Evolutionary conservation across 64 coral and sea anemone genomes (phyloP).

Genomic region (Astreopora myriophthalma): DNA sequence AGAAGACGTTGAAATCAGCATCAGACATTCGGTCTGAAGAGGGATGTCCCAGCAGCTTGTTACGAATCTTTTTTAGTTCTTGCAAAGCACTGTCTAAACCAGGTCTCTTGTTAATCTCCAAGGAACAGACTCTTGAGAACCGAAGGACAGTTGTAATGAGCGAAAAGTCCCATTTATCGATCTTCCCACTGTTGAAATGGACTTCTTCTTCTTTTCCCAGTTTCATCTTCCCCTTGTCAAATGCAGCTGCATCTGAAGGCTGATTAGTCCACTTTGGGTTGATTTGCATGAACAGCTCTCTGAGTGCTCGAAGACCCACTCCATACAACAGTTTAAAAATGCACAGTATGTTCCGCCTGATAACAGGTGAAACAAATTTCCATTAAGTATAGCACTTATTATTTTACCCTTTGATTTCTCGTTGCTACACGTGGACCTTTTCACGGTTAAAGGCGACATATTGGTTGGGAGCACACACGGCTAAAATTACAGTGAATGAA

Average conservation of each 20-base stretch:
- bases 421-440: too few relatives aligned
- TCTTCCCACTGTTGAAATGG: slow-evolving; percentile 61
- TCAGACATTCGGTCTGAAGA: slow-evolving; percentile 57
- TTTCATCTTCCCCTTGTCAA: slow-evolving; percentile 65
- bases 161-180: slow-evolving; percentile 82
- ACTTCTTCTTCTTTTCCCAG: slow-evolving; percentile 20
- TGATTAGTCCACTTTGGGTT: slow-evolving; percentile 74
- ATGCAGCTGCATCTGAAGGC: slow-evolving; percentile 51
- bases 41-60: slow-evolving; percentile 73
- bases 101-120: slow-evolving; percentile 49
- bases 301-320: slow-evolving; percentile 41
- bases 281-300: slow-evolving; percentile 70
- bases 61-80: slow-evolving; percentile 53
- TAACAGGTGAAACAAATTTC: not conserved
- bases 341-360: slow-evolving; percentile 68
- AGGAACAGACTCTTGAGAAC: slow-evolving; percentile 48
- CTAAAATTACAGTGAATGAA: too few relatives aligned
- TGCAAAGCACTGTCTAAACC: slow-evolving; percentile 44
- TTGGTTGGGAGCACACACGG: too few relatives aligned
- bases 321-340: slow-evolving; percentile 76
- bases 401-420: too few relatives aligned
- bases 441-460: too few relatives aligned
- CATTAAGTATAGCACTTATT: too few relatives aligned
- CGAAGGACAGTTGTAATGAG: slow-evolving; percentile 69
- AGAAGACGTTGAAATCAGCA: slow-evolving; percentile 57